phyloP scores from a whole-genome alignment of 2,888 invertebrate genomes.

The Masnerella sp. region DNA sequence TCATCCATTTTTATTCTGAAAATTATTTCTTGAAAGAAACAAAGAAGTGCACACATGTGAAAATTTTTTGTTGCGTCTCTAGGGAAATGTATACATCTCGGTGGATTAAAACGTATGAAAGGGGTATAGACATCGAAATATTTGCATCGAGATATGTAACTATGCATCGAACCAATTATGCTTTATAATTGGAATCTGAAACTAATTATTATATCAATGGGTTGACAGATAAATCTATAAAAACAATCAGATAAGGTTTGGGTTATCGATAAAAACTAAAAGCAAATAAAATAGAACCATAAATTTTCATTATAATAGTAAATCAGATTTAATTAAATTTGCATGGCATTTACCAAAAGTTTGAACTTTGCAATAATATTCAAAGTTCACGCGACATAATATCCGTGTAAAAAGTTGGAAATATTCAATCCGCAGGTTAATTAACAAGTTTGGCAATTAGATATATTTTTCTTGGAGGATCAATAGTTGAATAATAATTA shows the following conservation, averaged over 20 bases:
- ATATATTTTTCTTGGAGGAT: no score
- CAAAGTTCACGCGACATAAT: conserved; percentile 16
- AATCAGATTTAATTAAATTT: conserved; percentile 4
- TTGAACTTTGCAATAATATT: conserved; percentile 17
- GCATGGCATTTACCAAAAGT: background rate
- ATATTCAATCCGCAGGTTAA: conserved; percentile 2
- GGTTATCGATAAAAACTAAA: no score
- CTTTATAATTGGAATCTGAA: background rate
- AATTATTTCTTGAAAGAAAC: conserved; percentile 1
- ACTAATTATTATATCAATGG: background rate
- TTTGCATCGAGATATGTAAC: no score
- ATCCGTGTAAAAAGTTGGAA: conserved; percentile 1
- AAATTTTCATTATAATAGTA: no score
- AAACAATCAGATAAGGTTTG: no score
- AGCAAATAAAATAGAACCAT: no score
- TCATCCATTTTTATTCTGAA: background rate
- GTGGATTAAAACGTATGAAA: no score
- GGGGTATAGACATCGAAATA: background rate
- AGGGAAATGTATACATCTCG: no score
- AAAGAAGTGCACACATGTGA: background rate
- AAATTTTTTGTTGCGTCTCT: background rate
- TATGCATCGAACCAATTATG: background rate
- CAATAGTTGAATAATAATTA: no score
- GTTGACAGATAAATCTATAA: no score
- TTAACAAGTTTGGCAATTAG: background rate